Conservation (phyloP, 1,140 invertebrate genomes). For the Battus philenor region DNA sequence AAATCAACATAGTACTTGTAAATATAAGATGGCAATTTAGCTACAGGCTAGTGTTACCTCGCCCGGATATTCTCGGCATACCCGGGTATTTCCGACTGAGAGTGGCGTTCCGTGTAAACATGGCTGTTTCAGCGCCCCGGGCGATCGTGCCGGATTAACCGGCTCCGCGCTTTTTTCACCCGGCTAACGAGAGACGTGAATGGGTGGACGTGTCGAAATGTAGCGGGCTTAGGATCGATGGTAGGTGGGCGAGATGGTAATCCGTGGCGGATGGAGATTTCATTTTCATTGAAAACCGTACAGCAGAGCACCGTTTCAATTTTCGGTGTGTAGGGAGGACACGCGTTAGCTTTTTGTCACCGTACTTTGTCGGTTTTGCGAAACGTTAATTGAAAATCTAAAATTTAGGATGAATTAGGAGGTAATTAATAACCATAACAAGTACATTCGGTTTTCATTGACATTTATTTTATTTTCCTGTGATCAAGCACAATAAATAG, state of each 20-base stretch:
- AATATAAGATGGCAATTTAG: conserved; percentile 1
- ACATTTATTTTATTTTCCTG: too few relatives aligned
- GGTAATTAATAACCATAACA: too few relatives aligned
- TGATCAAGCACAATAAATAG: too few relatives aligned
- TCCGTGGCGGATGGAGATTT: conserved; percentile 1
- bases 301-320: too few relatives aligned
- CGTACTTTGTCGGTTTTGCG: too few relatives aligned
- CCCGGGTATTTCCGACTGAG: conserved; percentile 15
- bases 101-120: conserved; percentile 49
- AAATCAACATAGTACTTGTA: background rate
- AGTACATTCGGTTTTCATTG: too few relatives aligned
- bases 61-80: background rate
- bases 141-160: conserved; percentile 37
- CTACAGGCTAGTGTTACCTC: background rate
- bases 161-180: conserved; percentile 20
- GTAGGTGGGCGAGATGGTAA: conserved; percentile 19
- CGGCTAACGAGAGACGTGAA: conserved; percentile 14
- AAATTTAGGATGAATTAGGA: too few relatives aligned
- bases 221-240: conserved; percentile 26
- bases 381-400: too few relatives aligned
- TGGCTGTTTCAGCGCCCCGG: conserved; percentile 25
- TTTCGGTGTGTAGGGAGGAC: too few relatives aligned
- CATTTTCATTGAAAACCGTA: conserved; percentile 6
- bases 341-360: too few relatives aligned
- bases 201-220: conserved; percentile 26